Conservation (phyloP, 2,888 invertebrate genomes). For the Drosophila multiciliata region DNA sequence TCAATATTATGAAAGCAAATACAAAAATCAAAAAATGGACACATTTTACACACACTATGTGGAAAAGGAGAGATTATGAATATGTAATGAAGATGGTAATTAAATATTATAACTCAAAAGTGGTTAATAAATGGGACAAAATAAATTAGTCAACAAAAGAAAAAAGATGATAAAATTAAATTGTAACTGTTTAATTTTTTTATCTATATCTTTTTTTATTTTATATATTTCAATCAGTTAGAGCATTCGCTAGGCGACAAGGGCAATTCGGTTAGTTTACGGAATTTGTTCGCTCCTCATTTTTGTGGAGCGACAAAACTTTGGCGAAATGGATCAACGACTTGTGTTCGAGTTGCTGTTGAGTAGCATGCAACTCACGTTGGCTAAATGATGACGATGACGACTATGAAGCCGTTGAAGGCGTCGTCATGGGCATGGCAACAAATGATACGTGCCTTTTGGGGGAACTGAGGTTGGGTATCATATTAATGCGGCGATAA, state of each 20-base stretch:
- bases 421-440: constrained; percentile 58
- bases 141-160: neutral
- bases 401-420: neutral
- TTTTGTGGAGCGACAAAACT: constrained; percentile 56
- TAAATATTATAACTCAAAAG: neutral
- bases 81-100: neutral
- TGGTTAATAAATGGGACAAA: neutral
- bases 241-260: constrained; percentile 42
- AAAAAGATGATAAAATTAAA: neutral
- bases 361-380: constrained; percentile 66
- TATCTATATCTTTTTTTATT: neutral
- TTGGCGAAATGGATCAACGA: constrained; percentile 75
- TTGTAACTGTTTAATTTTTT: neutral
- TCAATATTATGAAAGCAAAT: constrained; percentile 53
- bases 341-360: constrained; percentile 60
- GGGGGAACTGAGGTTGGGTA: constrained; percentile 25
- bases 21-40: constrained; percentile 20
- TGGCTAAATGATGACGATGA: constrained; percentile 63
- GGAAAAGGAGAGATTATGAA: neutral
- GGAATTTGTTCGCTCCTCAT: constrained; percentile 47
- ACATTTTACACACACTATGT: constrained; percentile 19
- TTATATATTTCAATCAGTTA: constrained; percentile 6
- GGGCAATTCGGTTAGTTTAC: constrained; percentile 27
- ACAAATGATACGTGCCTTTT: constrained; percentile 45
- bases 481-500: constrained; percentile 73